A percentile compares a stretch with the other conserved stretches of the same genome.
These are phyloP conservation scores for Antheraea mylitta DNA, from an alignment of 1,140 invertebrate genomes.

Conservation along the genomic window DNA sequence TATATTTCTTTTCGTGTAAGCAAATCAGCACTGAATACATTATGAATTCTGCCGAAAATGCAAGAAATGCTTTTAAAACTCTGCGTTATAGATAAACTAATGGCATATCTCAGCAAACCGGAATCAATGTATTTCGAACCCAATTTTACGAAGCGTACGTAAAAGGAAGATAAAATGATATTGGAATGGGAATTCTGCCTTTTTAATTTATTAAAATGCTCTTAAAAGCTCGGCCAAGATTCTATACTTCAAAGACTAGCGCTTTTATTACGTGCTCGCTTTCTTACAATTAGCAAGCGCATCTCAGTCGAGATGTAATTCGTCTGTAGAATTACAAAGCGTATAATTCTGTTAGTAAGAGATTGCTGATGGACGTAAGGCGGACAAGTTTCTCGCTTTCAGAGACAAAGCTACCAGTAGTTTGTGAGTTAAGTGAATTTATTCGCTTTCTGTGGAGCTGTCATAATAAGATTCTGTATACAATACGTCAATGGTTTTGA, in stretches of 20 bases:
- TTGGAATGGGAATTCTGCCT: slow-evolving; percentile 74
- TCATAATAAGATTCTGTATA: neutral
- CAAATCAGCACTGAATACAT: neutral
- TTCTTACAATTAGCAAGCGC: slow-evolving; percentile 69
- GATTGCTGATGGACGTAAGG: slow-evolving; percentile 61
- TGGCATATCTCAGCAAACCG: slow-evolving; percentile 44
- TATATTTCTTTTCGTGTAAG: too few species aligned
- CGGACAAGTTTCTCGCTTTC: slow-evolving; percentile 49
- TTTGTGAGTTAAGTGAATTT: slow-evolving; percentile 57
- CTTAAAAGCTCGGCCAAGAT: slow-evolving; percentile 52
- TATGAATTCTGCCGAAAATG: slow-evolving; percentile 27
- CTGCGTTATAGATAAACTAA: slow-evolving; percentile 41
- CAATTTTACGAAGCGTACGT: slow-evolving; percentile 34
- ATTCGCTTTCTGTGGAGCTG: slow-evolving; percentile 41
- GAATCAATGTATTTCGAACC: slow-evolving; percentile 56
- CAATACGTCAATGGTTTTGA: slow-evolving; percentile 26
- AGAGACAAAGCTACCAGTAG: slow-evolving; percentile 48
- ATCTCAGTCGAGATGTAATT: slow-evolving; percentile 53
- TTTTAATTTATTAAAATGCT: slow-evolving; percentile 78
- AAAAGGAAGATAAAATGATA: slow-evolving; percentile 66
- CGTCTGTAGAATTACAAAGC: slow-evolving; percentile 55
- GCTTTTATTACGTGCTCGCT: slow-evolving; percentile 73
- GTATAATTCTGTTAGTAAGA: slow-evolving; percentile 63
- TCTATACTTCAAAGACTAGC: slow-evolving; percentile 72
- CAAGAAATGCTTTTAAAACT: slow-evolving; percentile 36